Evolutionary conservation across 2,888 invertebrate species (phyloP).

Genomic region (Stegana nigrithorax): DNA sequence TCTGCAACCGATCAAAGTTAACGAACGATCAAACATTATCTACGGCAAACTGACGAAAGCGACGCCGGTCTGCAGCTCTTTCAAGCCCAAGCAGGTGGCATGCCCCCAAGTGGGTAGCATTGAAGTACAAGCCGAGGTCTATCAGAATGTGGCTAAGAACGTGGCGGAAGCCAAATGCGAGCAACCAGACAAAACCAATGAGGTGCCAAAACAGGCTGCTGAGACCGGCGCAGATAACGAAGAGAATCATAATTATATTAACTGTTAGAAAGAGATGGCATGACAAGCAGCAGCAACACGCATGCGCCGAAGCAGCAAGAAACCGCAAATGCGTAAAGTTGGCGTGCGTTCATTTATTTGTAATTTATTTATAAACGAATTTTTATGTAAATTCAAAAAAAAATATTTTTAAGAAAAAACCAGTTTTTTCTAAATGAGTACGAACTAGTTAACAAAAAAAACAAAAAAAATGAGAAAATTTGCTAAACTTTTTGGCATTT

Average conservation of each 20-base stretch:
- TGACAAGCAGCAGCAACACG: too few relatives aligned
- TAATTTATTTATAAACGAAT: not conserved
- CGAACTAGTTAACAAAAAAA: conserved; percentile 53
- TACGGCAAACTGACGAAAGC: conserved; percentile 65
- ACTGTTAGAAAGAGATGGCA: conserved; percentile 51
- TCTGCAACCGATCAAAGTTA: conserved; percentile 66
- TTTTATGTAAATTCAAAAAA: not conserved
- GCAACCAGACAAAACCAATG: conserved; percentile 3
- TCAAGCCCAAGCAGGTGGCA: conserved; percentile 62
- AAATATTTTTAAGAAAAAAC: conserved; percentile 25
- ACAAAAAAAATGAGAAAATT: too few relatives aligned
- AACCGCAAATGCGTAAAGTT: too few relatives aligned
- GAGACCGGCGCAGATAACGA: not conserved
- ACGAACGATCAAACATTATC: conserved; percentile 65
- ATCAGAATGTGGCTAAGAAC: conserved; percentile 56
- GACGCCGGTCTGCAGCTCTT: conserved; percentile 61
- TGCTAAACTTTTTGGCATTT: too few relatives aligned
- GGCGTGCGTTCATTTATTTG: not conserved
- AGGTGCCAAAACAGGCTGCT: not conserved
- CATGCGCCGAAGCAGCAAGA: too few relatives aligned
- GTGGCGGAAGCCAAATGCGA: conserved; percentile 24
- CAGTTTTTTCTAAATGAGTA: conserved; percentile 61
- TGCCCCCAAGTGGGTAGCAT: conserved; percentile 56
- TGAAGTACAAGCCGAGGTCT: conserved; percentile 63
- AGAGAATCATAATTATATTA: conserved; percentile 57